Conservation (phyloP, 2,888 invertebrate genomes). For the Brachylomia viminalis region DNA sequence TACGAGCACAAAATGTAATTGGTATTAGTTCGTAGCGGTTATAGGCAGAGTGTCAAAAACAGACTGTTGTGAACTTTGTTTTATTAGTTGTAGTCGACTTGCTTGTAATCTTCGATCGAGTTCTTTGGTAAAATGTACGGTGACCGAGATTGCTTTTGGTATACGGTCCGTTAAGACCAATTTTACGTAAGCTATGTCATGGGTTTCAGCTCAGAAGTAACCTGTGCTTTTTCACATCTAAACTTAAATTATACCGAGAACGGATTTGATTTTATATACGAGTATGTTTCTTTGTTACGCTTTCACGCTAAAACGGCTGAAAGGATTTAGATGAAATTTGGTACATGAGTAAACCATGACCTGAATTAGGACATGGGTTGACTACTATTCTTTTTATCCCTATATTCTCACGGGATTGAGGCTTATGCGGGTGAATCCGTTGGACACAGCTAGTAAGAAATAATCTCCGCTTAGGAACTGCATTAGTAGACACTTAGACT, state of each 20-base stretch:
- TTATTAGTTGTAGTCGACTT: background rate
- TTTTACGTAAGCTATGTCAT: background rate
- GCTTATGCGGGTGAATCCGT: no score
- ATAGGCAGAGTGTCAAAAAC: conserved; percentile 22
- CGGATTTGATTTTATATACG: no score
- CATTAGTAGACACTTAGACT: background rate
- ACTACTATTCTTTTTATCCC: background rate
- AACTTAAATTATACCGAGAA: background rate
- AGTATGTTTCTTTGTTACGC: background rate
- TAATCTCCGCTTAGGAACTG: background rate
- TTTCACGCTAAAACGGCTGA: background rate
- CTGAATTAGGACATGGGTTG: no score
- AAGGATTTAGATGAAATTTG: background rate
- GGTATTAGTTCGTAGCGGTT: conserved; percentile 35
- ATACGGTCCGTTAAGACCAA: background rate
- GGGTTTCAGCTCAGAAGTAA: background rate
- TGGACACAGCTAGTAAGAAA: background rate
- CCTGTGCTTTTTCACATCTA: background rate
- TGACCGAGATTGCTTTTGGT: background rate
- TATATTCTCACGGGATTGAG: background rate
- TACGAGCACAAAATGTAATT: conserved; percentile 44
- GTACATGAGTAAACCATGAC: no score
- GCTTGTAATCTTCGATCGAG: background rate
- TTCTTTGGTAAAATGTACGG: background rate
- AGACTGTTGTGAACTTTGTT: conserved; percentile 18